Evolutionary conservation across 2,888 invertebrate genomes (phyloP), one percentile per base, ranked within the genome.

Genomic region (Athetis lepigone): DNA sequence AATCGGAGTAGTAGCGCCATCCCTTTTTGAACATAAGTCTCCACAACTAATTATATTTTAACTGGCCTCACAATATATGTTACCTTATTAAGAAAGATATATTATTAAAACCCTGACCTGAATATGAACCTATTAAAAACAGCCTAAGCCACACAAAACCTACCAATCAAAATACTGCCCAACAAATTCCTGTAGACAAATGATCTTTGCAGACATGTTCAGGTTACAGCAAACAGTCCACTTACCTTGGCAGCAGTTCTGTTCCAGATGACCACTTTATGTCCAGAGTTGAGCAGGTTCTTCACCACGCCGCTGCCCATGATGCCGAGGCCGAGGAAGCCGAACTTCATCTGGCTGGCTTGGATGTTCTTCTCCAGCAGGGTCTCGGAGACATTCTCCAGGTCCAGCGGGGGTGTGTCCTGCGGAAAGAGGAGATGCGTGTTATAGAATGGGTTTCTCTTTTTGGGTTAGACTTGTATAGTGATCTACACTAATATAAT

Each of bases 221-320:
- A 72, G 52, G 77, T 66, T 9, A 77, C 54, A 61, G 46, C 51
- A 54, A 73, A 27, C 21, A 36, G 56, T 25, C 19, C 69, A 96
- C 97, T 95, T 95, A 98, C 98, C 98, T 98, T 99, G 67, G 97
- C 97, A 56, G 97, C 96, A 57, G 98, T 98, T 83, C 99, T 96
- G 95, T 99, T 99, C 99, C 99, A 99, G 56, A 99, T 97, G 77
- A 98, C 96, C 55, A 99, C 98, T 86, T 97, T 97, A 89, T 99
- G 99, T 0, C 99, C 99, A 4, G 98, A 98, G 91, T 98, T 97
- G 83, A 99, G 96, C 56, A 99, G 96, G 91, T 99, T 99, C 95
- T 98, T 98, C 18, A 99, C 98, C 86, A 99, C 98, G 25, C 98
- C 98, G 66, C 97, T 97, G 51, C 99, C 99, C 98, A 99, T 99